Conservation (phyloP, 2,888 invertebrate species). For the Drosophila rubida region DNA sequence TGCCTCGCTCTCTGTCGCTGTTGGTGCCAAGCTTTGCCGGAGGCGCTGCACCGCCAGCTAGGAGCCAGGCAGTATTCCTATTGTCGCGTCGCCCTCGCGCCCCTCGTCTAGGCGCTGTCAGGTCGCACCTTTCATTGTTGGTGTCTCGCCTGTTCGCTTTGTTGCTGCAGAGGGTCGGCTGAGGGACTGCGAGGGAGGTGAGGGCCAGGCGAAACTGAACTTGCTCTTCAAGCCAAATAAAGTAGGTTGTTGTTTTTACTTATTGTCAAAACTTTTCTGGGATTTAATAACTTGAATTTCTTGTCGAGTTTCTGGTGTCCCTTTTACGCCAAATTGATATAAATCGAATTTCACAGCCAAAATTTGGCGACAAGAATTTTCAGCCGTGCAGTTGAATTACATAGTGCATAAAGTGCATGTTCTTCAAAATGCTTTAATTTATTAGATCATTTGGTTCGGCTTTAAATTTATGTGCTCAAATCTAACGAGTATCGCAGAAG, state of each 20-base stretch:
- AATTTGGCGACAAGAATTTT: neutral
- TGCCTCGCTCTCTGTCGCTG: neutral
- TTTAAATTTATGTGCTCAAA: neutral
- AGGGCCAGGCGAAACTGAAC: constrained; percentile 46
- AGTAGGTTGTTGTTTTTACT: constrained; percentile 34
- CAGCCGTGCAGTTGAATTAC: neutral
- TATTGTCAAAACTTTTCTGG: constrained; percentile 47
- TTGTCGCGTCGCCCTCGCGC: constrained; percentile 22
- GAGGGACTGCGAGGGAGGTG: neutral
- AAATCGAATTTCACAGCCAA: constrained; percentile 40
- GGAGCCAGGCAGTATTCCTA: constrained; percentile 7
- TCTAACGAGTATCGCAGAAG: too few species aligned
- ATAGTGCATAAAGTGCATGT: neutral
- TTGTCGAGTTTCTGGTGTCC: constrained; percentile 47
- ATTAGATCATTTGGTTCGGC: neutral
- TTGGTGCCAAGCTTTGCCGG: constrained; percentile 19
- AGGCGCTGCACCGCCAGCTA: neutral
- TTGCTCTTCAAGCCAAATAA: constrained; percentile 61
- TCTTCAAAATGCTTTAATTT: neutral
- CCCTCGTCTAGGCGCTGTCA: constrained; percentile 37
- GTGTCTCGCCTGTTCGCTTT: constrained; percentile 38
- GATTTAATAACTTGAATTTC: constrained; percentile 61
- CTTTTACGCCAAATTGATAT: constrained; percentile 40
- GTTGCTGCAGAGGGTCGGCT: neutral
- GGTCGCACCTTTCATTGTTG: constrained; percentile 58